Conservation (phyloP, 2,113 vertebrate genomes). For the Dascyllus trimaculatus region DNA sequence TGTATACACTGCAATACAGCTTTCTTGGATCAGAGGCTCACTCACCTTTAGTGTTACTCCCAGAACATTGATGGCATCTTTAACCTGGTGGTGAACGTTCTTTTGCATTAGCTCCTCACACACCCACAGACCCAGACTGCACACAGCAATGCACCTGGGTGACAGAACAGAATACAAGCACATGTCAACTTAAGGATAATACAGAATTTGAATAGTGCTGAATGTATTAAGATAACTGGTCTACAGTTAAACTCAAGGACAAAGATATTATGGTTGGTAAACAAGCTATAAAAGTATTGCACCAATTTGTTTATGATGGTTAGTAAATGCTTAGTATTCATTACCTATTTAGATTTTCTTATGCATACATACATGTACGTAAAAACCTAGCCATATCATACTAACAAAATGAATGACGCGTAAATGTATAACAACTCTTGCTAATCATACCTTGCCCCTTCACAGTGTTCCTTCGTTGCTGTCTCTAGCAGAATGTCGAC, state of each 20-base stretch:
- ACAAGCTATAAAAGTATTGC: background rate
- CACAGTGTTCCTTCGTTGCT: conserved; percentile 92
- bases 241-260: background rate
- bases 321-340: background rate
- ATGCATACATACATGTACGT: background rate
- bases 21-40: background rate
- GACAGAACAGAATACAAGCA: background rate
- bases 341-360: background rate
- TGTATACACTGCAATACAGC: background rate
- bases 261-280: background rate
- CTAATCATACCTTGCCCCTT: conserved; percentile 91
- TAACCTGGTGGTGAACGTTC: conserved; percentile 91
- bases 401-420: background rate
- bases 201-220: background rate
- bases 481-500: conserved; percentile 93
- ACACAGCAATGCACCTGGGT: conserved; percentile 93
- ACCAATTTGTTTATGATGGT: background rate
- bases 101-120: conserved; percentile 93
- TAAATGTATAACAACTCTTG: background rate
- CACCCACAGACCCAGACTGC: conserved; percentile 95
- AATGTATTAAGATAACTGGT: background rate
- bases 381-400: background rate
- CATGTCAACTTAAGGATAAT: background rate
- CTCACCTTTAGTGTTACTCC: conserved; percentile 97
- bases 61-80: conserved; percentile 95